A percentile compares a stretch with the other conserved stretches of the same genome.
phyloP scores from a whole-genome alignment of 2,113 vertebrate genomes.

The Paracanthobrama guichenoti region DNA sequence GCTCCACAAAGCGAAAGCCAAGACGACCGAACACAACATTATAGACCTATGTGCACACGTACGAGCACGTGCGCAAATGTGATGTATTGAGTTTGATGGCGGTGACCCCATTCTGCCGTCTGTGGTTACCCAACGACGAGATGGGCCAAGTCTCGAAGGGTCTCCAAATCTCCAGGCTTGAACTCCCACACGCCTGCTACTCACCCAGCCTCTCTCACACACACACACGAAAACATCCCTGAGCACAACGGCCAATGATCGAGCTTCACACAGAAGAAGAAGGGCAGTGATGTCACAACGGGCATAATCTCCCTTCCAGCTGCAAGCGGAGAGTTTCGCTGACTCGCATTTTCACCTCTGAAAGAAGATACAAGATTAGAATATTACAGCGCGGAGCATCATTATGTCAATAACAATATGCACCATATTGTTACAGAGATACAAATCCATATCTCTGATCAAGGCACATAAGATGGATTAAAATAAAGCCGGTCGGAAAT shows the following conservation, averaged over 20 bases:
- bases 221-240: constrained; percentile 33
- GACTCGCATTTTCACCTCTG: not conserved
- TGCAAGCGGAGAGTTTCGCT: not conserved
- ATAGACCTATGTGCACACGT: not conserved
- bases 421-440: not conserved
- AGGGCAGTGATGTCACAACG: constrained; percentile 11
- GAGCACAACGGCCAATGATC: constrained; percentile 32
- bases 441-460: constrained; percentile 26
- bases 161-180: constrained; percentile 52
- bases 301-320: constrained; percentile 1
- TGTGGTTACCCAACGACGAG: constrained; percentile 68
- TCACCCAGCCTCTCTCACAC: constrained; percentile 7
- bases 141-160: constrained; percentile 59
- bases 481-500: constrained; percentile 8
- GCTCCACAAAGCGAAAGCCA: not conserved
- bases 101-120: constrained; percentile 77
- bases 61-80: constrained; percentile 9
- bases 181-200: constrained; percentile 20
- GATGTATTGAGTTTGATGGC: constrained; percentile 73
- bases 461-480: constrained; percentile 6
- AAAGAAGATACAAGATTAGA: constrained; percentile 9
- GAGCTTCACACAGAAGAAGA: not conserved
- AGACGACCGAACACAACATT: not conserved
- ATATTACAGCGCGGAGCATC: not conserved
- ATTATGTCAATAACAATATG: constrained; percentile 33